These are phyloP conservation scores for Rhinogobio ventralis DNA, from an alignment of 2,797 vertebrate species.

Conservation along the genomic window DNA sequence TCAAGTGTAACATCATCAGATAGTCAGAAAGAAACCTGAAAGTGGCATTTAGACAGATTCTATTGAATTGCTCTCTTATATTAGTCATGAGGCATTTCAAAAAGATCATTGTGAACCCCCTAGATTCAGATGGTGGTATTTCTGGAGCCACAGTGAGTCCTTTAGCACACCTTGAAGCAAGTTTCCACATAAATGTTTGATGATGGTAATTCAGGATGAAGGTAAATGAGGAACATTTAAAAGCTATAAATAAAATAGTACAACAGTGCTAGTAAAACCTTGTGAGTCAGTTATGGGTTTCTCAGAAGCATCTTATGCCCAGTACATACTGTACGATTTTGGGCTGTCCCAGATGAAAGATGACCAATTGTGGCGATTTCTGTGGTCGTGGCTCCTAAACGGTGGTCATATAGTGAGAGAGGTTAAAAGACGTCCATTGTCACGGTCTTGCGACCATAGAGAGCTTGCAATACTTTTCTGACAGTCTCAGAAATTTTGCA, in stretches of 20 bases:
- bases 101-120: not conserved
- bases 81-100: slow-evolving; percentile 2
- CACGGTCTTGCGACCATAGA: not conserved
- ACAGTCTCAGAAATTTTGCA: too few species aligned
- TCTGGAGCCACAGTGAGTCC: not conserved
- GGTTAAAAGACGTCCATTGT: not conserved
- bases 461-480: too few species aligned
- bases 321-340: too few species aligned
- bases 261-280: not conserved
- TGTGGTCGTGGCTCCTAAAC: not conserved
- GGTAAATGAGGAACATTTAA: not conserved
- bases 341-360: too few species aligned
- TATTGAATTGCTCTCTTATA: not conserved
- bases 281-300: not conserved
- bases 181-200: slow-evolving; percentile 30
- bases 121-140: not conserved
- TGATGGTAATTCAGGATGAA: slow-evolving; percentile 20
- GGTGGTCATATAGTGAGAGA: not conserved
- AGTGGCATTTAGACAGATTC: not conserved
- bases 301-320: not conserved
- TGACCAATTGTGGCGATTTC: too few species aligned
- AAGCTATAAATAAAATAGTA: not conserved
- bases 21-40: not conserved
- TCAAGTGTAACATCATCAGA: not conserved
- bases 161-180: not conserved